A percentile compares a stretch with the other conserved stretches of the same genome.
phyloP scores from a whole-genome alignment of 2,888 invertebrate genomes.

The Belgica antarctica region DNA sequence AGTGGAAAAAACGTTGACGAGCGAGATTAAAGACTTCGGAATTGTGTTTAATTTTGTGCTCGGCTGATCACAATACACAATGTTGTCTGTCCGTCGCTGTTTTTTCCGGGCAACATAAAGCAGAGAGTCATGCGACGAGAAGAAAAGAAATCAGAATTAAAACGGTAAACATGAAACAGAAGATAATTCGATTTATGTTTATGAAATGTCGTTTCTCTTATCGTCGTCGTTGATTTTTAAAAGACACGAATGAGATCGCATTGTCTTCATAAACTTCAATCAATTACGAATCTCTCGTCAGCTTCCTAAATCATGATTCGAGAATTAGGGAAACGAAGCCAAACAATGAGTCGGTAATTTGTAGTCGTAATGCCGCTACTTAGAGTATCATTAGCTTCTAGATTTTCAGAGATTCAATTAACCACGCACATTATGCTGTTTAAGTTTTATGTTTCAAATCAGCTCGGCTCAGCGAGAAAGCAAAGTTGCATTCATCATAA shows the following conservation, averaged over 20 bases:
- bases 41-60: slow-evolving; percentile 24
- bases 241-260: neutral
- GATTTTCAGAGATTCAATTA: slow-evolving; percentile 6
- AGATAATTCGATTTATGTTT: slow-evolving; percentile 10
- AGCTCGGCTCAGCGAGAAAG: no score
- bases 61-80: neutral
- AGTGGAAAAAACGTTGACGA: slow-evolving; percentile 1
- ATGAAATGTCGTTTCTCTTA: neutral
- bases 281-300: slow-evolving; percentile 6
- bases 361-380: neutral
- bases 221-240: neutral
- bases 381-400: slow-evolving; percentile 1
- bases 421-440: neutral
- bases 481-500: slow-evolving; percentile 35
- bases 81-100: neutral
- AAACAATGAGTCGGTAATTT: neutral
- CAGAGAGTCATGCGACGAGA: neutral
- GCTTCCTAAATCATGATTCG: neutral
- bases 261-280: neutral
- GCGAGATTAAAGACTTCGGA: slow-evolving; percentile 12
- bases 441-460: neutral
- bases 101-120: no score
- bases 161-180: slow-evolving; percentile 15
- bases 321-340: neutral
- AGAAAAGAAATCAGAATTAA: neutral